phyloP scores from a whole-genome alignment of 2,113 vertebrate genomes.

The Pseudorhombus dupliciocellatus region DNA sequence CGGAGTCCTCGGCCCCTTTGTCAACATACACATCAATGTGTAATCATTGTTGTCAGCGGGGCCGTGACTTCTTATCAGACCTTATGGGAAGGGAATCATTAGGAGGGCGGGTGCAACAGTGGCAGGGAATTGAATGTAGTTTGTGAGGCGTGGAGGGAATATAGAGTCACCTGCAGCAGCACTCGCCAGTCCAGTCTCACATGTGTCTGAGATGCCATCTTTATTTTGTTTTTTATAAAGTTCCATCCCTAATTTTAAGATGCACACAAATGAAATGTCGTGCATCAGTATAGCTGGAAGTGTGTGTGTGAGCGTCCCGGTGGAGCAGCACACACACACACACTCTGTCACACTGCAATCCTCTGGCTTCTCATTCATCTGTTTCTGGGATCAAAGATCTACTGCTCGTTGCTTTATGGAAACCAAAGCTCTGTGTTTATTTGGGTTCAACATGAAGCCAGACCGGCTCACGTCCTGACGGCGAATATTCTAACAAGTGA shows the following conservation, averaged over 20 bases:
- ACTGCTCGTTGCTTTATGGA: neutral
- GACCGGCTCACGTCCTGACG: neutral
- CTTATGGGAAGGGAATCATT: neutral
- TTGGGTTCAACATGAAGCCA: conserved; percentile 21
- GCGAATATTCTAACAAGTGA: conserved; percentile 45
- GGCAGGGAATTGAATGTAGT: neutral
- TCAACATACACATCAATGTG: too few species aligned
- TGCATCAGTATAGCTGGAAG: too few species aligned
- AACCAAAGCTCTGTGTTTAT: neutral
- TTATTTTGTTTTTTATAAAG: neutral
- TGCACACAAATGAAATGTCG: too few species aligned
- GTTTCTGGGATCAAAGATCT: too few species aligned
- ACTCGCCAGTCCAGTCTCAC: too few species aligned
- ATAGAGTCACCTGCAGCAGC: too few species aligned
- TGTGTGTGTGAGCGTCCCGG: too few species aligned
- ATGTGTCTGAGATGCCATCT: too few species aligned
- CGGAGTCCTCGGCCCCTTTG: neutral
- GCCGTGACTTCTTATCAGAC: neutral
- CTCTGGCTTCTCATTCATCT: too few species aligned
- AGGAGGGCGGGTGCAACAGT: too few species aligned
- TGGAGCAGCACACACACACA: too few species aligned
- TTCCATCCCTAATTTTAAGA: neutral
- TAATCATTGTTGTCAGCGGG: neutral
- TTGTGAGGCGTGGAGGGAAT: neutral
- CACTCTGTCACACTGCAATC: too few species aligned